A percentile compares a stretch with the other conserved stretches of the same genome.
These are phyloP conservation scores for Ardeotis arabs DNA, from an alignment of 2,113 vertebrate genomes.

Conservation along the genomic window DNA sequence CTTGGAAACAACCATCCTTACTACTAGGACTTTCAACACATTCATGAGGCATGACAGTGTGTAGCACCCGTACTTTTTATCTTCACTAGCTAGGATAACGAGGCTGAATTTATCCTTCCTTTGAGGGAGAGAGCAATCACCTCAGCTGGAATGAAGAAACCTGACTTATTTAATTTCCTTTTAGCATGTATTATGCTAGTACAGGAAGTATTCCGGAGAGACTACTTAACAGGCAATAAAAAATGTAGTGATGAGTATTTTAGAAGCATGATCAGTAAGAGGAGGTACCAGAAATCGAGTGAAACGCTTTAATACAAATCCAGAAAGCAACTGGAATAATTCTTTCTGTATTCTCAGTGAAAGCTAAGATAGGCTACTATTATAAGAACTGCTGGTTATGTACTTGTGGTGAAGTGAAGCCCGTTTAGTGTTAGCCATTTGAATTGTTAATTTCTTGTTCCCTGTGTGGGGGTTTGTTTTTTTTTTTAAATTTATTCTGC, in stretches of 20 bases:
- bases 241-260: background rate
- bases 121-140: background rate
- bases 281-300: background rate
- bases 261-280: background rate
- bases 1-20: background rate
- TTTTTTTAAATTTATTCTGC: background rate
- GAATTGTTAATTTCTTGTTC: background rate
- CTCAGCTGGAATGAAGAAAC: background rate
- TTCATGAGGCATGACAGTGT: background rate
- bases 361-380: background rate
- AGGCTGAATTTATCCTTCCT: background rate
- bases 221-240: slow-evolving; percentile 16
- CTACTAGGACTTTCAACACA: background rate
- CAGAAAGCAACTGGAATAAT: background rate
- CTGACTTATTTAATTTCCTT: slow-evolving; percentile 1
- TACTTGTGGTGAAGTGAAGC: background rate
- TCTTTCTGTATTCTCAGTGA: background rate
- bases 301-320: background rate
- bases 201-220: background rate
- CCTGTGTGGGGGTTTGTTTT: background rate
- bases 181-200: background rate
- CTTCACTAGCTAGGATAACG: background rate
- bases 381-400: background rate
- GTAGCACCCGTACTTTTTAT: background rate
- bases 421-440: background rate